Evolutionary conservation across 1,140 invertebrate species (phyloP), one percentile per base, ranked within the genome.

Genomic region (Whitmania pigra): DNA sequence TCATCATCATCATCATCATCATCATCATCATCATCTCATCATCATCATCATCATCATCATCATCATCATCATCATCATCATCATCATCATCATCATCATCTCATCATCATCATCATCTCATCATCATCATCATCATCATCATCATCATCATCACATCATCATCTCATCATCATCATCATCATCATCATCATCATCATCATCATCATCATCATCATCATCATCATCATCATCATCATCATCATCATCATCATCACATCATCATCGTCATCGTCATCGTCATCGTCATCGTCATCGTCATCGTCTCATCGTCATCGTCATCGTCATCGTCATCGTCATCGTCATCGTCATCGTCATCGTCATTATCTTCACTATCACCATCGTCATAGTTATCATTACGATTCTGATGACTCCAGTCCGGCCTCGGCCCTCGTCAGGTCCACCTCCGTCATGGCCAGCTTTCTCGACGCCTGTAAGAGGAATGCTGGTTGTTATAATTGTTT

Each of bases 371-470:
- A 22, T 17, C 29, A 63, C 18, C 29, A 63, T 63, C 57, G 22
- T 31, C 57, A 63, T 63, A 6, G 11, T 17, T 20, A 63, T 63
- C 57, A 63, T 80, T 93, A 98, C 94, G 93, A 91, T 90, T 99
- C 97, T 86, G 96, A 96, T 82, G 94, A 87, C 86, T 99, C 96
- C 80, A 97, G 94, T 85, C 97, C 91, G 85, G 99, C 95, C 88
- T 99, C 97, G 78, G 97, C 95, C 87, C 96, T 90, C 86, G 99
- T 97, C 85, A 99, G 88, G 87, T 99, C 97, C 84, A 96, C 96
- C 87, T 99, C 97, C 89, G 99, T 96, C 93, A 99, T 99, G 86
- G 97, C 97, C 88, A 99, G 90, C 88, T 99, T 99, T 93, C 96
- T 95, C 87, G 97, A 95, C 84, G 98, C 95, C 97, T 99, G 81